phyloP scores from a whole-genome alignment of 2,888 invertebrate genomes.

The Vanessa cardui region DNA sequence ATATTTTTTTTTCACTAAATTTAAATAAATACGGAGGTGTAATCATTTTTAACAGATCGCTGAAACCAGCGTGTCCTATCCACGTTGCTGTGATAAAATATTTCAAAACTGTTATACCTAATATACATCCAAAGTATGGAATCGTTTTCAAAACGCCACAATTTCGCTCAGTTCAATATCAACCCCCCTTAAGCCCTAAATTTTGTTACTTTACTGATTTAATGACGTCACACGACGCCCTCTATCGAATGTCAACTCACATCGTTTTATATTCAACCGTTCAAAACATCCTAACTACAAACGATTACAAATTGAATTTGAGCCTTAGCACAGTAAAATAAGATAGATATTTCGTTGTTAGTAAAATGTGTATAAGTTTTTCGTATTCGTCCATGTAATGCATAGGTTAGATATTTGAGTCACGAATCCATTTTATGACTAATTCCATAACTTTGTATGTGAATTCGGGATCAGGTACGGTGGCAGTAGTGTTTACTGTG shows the following conservation, averaged over 20 bases:
- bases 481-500: slow-evolving; percentile 69
- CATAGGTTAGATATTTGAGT: slow-evolving; percentile 81
- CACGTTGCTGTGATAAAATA: no score
- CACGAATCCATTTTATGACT: slow-evolving; percentile 83
- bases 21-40: no score
- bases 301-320: slow-evolving; percentile 17
- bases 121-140: not conserved
- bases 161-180: slow-evolving; percentile 51
- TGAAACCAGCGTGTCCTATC: no score
- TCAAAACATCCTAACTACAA: slow-evolving; percentile 42
- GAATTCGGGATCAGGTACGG: slow-evolving; percentile 79
- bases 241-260: slow-evolving; percentile 81
- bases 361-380: slow-evolving; percentile 34
- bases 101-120: not conserved
- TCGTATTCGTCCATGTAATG: slow-evolving; percentile 48
- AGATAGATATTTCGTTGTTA: slow-evolving; percentile 36
- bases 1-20: no score
- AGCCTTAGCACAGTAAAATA: slow-evolving; percentile 3
- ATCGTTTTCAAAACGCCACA: slow-evolving; percentile 18
- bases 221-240: slow-evolving; percentile 80
- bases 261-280: slow-evolving; percentile 49
- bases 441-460: slow-evolving; percentile 83
- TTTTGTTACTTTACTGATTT: slow-evolving; percentile 79
- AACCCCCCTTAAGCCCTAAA: slow-evolving; percentile 71
- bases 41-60: no score